These are phyloP conservation scores for Dromaius novaehollandiae DNA, from an alignment of 2,113 vertebrate genomes.

Conservation along the genomic window DNA sequence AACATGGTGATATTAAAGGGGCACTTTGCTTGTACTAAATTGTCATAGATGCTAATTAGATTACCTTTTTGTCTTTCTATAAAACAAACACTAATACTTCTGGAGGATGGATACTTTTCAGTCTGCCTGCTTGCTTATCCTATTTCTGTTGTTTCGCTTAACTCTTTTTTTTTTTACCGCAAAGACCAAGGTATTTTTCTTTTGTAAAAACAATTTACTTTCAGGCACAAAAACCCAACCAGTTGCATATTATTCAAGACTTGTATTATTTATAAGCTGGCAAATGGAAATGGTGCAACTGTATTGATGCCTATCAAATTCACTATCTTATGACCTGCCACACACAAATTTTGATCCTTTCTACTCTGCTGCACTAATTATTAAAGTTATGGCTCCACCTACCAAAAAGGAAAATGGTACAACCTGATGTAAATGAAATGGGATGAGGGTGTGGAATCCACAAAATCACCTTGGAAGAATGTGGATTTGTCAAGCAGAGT, in stretches of 20 bases:
- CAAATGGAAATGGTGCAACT: not conserved
- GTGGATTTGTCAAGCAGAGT: not conserved
- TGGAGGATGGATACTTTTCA: not conserved
- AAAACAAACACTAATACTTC: not conserved
- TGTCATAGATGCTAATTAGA: not conserved
- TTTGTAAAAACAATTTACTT: not conserved
- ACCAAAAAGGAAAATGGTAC: not conserved
- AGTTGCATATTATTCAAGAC: not conserved
- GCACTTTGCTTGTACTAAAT: not conserved
- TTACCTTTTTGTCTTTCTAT: not conserved
- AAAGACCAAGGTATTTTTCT: not conserved
- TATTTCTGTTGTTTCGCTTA: not conserved
- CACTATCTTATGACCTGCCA: not conserved
- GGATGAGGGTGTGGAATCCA: not conserved
- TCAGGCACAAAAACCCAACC: not conserved
- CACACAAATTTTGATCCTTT: not conserved
- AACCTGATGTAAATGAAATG: not conserved
- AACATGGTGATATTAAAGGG: not conserved
- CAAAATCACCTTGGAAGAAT: not conserved
- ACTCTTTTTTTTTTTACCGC: not conserved
- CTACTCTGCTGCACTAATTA: not conserved
- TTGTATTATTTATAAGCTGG: not conserved
- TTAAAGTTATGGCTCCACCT: conserved; percentile 10
- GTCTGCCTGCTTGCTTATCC: not conserved
- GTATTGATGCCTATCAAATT: not conserved